Conservation (phyloP, 2,797 vertebrate genomes). For the Pseudocheirus occidentalis region DNA sequence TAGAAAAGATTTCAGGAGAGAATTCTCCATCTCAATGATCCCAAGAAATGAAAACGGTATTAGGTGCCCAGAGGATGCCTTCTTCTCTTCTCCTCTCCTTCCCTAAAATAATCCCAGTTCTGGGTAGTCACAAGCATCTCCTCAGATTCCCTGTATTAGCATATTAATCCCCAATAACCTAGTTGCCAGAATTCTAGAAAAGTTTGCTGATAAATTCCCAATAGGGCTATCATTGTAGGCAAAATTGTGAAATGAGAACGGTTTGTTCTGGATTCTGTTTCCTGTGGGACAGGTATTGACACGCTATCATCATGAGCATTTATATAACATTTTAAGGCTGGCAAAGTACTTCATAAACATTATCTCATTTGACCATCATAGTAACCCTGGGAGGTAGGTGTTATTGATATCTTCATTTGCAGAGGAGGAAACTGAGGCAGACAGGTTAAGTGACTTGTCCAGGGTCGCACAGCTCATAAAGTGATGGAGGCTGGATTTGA, state of each 20-base stretch:
- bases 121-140: background rate
- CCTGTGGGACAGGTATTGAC: background rate
- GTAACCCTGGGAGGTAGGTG: background rate
- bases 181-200: background rate
- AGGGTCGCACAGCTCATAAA: background rate
- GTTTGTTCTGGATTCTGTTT: background rate
- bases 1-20: background rate
- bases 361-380: background rate
- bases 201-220: background rate
- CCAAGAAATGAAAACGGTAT: background rate
- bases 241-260: background rate
- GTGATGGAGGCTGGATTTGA: background rate
- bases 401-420: background rate
- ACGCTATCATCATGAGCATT: background rate
- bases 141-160: background rate
- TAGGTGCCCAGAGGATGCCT: background rate
- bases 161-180: background rate
- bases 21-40: background rate
- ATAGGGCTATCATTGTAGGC: background rate
- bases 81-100: background rate
- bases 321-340: background rate
- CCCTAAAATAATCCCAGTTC: background rate
- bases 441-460: background rate
- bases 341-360: background rate
- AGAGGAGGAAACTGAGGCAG: background rate